A percentile compares a stretch with the other conserved stretches of the same genome.
phyloP scores from a whole-genome alignment of 2,113 vertebrate species.

The Chaetodon trifascialis region DNA sequence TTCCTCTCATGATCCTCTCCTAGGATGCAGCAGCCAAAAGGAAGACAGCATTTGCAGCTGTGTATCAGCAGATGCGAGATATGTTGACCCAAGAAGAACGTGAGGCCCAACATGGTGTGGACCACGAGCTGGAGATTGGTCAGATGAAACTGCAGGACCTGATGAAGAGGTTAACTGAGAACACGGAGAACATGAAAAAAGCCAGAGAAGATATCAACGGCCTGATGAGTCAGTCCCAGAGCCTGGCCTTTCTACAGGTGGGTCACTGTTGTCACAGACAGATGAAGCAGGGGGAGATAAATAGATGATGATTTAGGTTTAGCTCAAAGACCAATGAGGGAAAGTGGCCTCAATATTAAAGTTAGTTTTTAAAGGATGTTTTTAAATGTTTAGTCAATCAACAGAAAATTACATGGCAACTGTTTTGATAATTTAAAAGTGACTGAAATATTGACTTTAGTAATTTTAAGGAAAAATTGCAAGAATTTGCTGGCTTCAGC shows the following conservation, averaged over 20 bases:
- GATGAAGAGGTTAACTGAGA: slow-evolving; percentile 82
- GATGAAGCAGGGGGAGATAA: accelerated
- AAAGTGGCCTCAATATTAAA: neutral
- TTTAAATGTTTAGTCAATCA: neutral
- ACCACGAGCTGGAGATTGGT: slow-evolving; percentile 86
- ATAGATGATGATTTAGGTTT: neutral
- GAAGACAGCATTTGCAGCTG: slow-evolving; percentile 78
- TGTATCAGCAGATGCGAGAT: slow-evolving; percentile 87
- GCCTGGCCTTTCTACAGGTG: slow-evolving; percentile 91
- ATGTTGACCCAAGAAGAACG: slow-evolving; percentile 85
- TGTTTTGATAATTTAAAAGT: neutral
- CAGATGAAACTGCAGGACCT: slow-evolving; percentile 78
- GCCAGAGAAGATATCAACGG: slow-evolving; percentile 82
- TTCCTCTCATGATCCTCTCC: neutral
- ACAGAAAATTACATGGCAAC: neutral
- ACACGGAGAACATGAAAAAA: slow-evolving; percentile 82
- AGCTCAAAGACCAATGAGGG: neutral
- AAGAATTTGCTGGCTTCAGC: neutral
- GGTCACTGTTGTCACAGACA: slow-evolving; percentile 9
- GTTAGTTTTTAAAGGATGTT: too few relatives aligned
- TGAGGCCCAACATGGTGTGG: slow-evolving; percentile 72
- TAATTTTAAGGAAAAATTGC: neutral
- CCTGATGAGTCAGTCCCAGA: slow-evolving; percentile 82
- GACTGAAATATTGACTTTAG: too few relatives aligned
- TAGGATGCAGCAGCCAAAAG: slow-evolving; percentile 84